Base-by-base conservation (phyloP, 1,140 invertebrate genomes). In the Geopemphigus sp. region DNA sequence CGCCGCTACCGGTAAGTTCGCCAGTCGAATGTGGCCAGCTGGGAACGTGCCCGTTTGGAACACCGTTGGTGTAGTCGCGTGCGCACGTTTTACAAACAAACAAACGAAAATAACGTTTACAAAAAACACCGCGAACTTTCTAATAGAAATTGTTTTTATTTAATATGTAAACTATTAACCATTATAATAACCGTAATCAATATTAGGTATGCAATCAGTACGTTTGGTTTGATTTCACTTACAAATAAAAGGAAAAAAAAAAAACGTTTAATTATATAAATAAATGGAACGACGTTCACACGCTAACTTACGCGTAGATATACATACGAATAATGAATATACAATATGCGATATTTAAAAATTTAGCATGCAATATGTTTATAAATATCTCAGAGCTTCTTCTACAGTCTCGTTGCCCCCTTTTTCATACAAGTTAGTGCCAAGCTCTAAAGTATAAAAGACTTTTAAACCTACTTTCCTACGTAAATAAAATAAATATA, bases 121-220 rank as follows among this genome's bases (percentile, higher is more conserved):
- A 57, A 74, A 26, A 61, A 26, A 78, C 39, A 50, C n/a, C 57
- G 63, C n/a, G 10, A 29, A 5, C 5, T 19, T 78, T 78, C 57
- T 78, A 61, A 78, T 78, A 78, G 56, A 59, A 78, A 61, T 78
- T 78, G 54, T 78, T 78, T 72, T 78, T 78, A 78, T 78, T 78
- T 78, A 61, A 26, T 63, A 61, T 78, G 74, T 78, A 78, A 78
- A 63, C 74, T 78, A 78, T 63, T 78, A 78, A 78, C 74, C 74
- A 78, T 61, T 61, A 47, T 78, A 78, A 78, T 78, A 78, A 78
- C 74, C 74, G 53, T 78, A 78, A 78, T 78, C 45, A 76, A 57
- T 76, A 57, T 57, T 78, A 78, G 74, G 74, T 78, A 78, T 78
- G 74, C 74, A 78, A 78, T 78, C 74, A 78, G 74, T 78, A 78